Evolutionary conservation across 2,888 invertebrate species (phyloP).

Genomic region (Anthophora plumipes): DNA sequence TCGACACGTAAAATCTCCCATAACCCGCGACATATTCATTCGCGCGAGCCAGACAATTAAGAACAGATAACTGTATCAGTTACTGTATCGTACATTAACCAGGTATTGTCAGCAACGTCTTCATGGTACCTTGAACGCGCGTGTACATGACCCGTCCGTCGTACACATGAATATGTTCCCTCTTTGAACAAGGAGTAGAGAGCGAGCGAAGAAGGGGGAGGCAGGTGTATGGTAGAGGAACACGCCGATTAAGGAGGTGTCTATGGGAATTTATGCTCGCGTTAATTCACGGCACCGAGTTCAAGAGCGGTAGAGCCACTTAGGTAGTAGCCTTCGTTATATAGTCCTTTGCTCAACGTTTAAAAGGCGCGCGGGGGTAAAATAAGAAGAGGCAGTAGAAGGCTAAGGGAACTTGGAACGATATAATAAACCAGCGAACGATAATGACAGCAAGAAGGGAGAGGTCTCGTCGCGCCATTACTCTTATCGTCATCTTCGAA

Average conservation of each 20-base stretch:
- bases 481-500: slow-evolving; percentile 70
- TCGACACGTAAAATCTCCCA: slow-evolving; percentile 49
- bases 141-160: slow-evolving; percentile 24
- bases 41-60: slow-evolving; percentile 58
- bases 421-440: slow-evolving; percentile 72
- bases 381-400: slow-evolving; percentile 74
- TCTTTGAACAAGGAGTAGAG: no score
- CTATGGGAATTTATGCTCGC: slow-evolving; percentile 76
- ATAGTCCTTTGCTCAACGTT: slow-evolving; percentile 76
- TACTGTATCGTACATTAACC: slow-evolving; percentile 63
- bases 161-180: slow-evolving; percentile 30
- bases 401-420: slow-evolving; percentile 52
- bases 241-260: slow-evolving; percentile 71
- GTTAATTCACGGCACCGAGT: slow-evolving; percentile 70
- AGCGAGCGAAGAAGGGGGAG: background rate
- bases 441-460: slow-evolving; percentile 69
- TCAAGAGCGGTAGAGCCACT: slow-evolving; percentile 29
- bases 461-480: slow-evolving; percentile 58
- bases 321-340: slow-evolving; percentile 58
- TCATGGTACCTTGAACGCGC: slow-evolving; percentile 43
- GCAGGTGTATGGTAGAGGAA: slow-evolving; percentile 63
- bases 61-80: slow-evolving; percentile 68
- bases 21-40: slow-evolving; percentile 52
- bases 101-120: slow-evolving; percentile 62
- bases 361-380: slow-evolving; percentile 69